Evolutionary conservation across 2,797 vertebrate genomes (phyloP).

Genomic region (Myripristis murdjan): DNA sequence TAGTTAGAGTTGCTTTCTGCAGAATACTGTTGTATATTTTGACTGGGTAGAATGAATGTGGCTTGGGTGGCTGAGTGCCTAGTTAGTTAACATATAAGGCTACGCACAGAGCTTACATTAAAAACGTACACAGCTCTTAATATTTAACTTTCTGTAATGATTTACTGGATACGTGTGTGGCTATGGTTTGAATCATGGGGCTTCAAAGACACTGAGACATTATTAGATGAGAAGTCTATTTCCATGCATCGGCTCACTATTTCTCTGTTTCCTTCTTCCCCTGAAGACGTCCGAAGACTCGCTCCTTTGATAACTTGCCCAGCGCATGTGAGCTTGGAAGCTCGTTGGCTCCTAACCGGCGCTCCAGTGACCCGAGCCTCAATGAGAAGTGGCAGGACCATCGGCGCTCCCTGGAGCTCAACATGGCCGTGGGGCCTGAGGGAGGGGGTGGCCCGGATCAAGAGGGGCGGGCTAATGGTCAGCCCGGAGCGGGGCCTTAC

Average conservation of each 20-base stretch:
- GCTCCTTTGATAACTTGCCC: slow-evolving; percentile 97
- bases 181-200: slow-evolving; percentile 14
- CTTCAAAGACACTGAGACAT: slow-evolving; percentile 11
- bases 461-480: slow-evolving; percentile 71
- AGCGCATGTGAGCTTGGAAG: slow-evolving; percentile 91
- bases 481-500: slow-evolving; percentile 73
- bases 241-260: neutral
- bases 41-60: no score
- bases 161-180: slow-evolving; percentile 20
- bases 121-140: no score
- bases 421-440: slow-evolving; percentile 85
- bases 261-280: slow-evolving; percentile 27
- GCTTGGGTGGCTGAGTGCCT: no score
- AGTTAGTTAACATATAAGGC: no score
- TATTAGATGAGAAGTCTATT: slow-evolving; percentile 14
- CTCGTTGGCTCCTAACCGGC: slow-evolving; percentile 88
- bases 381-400: slow-evolving; percentile 99
- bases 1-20: no score
- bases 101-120: no score
- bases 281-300: slow-evolving; percentile 94
- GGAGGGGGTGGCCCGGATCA: slow-evolving; percentile 71
- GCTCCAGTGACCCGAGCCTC: slow-evolving; percentile 96
- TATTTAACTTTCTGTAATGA: slow-evolving; percentile 21
- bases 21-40: no score
- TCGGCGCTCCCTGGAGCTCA: slow-evolving; percentile 94